Evolutionary conservation across 2,113 vertebrate genomes (phyloP), one percentile per base, ranked within the genome.

Genomic region (Syrmaticus mikado): DNA sequence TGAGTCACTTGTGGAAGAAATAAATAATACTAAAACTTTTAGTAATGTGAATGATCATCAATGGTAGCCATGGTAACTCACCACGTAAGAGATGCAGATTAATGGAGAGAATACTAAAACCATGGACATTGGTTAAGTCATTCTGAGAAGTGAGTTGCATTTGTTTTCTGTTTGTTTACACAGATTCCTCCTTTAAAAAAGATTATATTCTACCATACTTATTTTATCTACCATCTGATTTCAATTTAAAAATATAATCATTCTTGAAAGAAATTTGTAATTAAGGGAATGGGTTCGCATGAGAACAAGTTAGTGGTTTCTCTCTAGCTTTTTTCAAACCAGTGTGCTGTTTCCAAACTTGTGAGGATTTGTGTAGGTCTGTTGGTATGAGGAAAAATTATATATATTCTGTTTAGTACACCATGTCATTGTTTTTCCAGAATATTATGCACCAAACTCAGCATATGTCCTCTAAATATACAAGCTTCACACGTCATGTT

Each of bases 201-300:
- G 8, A 66, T 68, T 1, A 25, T 17, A 77, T 78, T 77, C 60
- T 72, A 71, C 58, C 62, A 48, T 28, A 77, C 11, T 88, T 85
- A 40, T 84, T 66, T 87, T 85, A 74, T 92, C 28, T 46, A 67
- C 19, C 87, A 71, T 46, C 70, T 79, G 57, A 83, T 67, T 74
- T 83, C 52, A 86, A 70, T 77, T 94, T 82, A 72, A 91, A 67
- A 92, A 89, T 66, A 24, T 45, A 95, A 81, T 43, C 32, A 55
- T 28, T 80, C 84, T 53, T 85, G 88, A 86, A 76, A 76, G 36
- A 65, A 90, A 95, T 73, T 78, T 78, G 76, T 50, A 91, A 77
- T 95, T 89, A 83, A 27, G 38, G 93, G 95, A 96, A 95, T 82
- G 65, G 32, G 18, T 90, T 58, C 92, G 28, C 71, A 67, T 28